These are phyloP conservation scores for Dromaius novaehollandiae DNA, from an alignment of 2,113 vertebrate species.

Conservation along the genomic window DNA sequence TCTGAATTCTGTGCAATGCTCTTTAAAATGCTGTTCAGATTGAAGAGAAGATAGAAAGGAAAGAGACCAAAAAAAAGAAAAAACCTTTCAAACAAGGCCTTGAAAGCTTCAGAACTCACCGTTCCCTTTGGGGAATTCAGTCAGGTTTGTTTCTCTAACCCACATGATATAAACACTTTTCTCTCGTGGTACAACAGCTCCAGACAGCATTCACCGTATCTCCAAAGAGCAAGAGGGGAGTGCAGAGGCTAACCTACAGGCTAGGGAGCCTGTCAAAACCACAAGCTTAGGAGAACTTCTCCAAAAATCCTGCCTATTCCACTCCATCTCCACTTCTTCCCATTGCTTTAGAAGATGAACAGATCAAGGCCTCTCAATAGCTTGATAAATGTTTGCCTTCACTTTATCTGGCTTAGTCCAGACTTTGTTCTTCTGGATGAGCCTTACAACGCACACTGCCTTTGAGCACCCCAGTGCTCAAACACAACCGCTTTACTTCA, in stretches of 20 bases:
- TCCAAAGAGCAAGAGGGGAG: background rate
- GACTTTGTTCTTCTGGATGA: background rate
- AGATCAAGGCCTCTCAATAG: background rate
- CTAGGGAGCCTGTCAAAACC: background rate
- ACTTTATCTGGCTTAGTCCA: background rate
- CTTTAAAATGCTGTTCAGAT: background rate
- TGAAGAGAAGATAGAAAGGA: background rate
- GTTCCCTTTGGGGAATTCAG: background rate
- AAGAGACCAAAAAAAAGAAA: background rate
- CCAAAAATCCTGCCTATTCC: background rate
- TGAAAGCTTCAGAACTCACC: background rate
- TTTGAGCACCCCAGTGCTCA: background rate
- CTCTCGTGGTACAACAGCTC: background rate
- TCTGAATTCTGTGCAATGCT: background rate
- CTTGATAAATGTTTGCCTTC: background rate
- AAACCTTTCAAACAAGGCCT: background rate
- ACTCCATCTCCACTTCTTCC: background rate
- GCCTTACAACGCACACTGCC: rapidly evolving
- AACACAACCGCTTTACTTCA: background rate
- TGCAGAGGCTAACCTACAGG: background rate
- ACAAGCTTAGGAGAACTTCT: background rate
- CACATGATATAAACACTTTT: background rate
- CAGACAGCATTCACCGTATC: background rate
- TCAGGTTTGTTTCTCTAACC: constrained; percentile 2
- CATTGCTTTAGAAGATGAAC: background rate